Conservation (phyloP, 2,888 invertebrate genomes). For the Aradus depressus region DNA sequence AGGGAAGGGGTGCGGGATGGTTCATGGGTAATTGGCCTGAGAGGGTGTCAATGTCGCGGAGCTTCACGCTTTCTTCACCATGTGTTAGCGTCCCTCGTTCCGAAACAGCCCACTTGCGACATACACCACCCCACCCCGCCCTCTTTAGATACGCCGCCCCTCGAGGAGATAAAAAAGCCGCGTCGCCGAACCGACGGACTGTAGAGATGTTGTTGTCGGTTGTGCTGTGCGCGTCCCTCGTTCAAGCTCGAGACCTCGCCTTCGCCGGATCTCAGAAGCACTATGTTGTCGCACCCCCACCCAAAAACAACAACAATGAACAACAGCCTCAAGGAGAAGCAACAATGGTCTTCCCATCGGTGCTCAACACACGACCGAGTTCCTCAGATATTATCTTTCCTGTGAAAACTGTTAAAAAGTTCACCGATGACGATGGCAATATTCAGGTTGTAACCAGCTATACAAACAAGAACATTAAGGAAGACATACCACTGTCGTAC, state of each 20-base stretch:
- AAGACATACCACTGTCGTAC: constrained; percentile 21
- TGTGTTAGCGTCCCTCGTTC: constrained; percentile 12
- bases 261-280: constrained; percentile 22
- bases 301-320: background rate
- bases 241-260: constrained; percentile 17
- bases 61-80: constrained; percentile 16
- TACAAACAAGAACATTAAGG: constrained; percentile 20
- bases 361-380: background rate
- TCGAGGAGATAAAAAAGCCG: constrained; percentile 10
- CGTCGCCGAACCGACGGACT: background rate
- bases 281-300: constrained; percentile 9
- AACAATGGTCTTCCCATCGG: background rate
- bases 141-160: constrained; percentile 17
- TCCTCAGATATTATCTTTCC: constrained; percentile 10
- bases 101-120: constrained; percentile 7
- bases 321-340: background rate
- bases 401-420: constrained; percentile 22
- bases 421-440: constrained; percentile 24
- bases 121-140: constrained; percentile 5
- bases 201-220: constrained; percentile 12
- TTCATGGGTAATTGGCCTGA: constrained; percentile 22
- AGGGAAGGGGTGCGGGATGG: too few relatives aligned
- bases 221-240: constrained; percentile 6
- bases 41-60: constrained; percentile 21
- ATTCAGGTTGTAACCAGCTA: constrained; percentile 24